These are phyloP conservation scores for Conus betulinus DNA, from an alignment of 1,140 invertebrate genomes.

Conservation along the genomic window DNA sequence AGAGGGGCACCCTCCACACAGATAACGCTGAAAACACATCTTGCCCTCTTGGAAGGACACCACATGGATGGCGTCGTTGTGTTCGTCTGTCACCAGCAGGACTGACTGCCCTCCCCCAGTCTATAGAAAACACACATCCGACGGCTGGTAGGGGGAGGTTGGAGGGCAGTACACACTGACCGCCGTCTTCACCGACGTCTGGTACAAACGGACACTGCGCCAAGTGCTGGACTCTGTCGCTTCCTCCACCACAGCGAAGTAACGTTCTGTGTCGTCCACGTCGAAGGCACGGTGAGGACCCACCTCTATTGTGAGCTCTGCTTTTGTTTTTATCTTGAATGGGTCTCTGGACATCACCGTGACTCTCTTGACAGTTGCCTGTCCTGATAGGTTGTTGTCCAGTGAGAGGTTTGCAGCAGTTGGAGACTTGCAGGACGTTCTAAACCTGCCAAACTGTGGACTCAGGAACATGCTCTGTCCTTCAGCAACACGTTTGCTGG, in stretches of 20 bases:
- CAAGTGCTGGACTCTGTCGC: background rate
- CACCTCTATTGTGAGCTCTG: background rate
- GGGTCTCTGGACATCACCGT: background rate
- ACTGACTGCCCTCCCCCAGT: background rate
- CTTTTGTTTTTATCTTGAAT: background rate
- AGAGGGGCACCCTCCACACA: background rate
- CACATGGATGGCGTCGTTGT: background rate
- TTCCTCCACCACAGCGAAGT: constrained; percentile 18
- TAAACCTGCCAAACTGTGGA: background rate
- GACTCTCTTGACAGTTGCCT: background rate
- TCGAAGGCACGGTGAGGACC: background rate
- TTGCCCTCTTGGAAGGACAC: background rate
- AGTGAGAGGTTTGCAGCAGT: background rate
- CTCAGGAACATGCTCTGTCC: background rate
- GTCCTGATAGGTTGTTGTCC: background rate
- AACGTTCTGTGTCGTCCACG: background rate
- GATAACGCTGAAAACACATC: background rate
- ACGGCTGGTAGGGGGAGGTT: background rate
- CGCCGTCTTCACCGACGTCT: background rate
- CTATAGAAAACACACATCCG: background rate
- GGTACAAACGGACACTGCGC: background rate
- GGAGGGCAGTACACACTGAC: constrained; percentile 1
- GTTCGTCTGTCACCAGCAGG: background rate
- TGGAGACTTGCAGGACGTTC: background rate
- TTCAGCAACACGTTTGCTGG: background rate